Evolutionary conservation across 92 coral and sea anemone genomes (phyloP), one percentile per base, ranked within the genome.

Genomic region (Bergia sp.): DNA sequence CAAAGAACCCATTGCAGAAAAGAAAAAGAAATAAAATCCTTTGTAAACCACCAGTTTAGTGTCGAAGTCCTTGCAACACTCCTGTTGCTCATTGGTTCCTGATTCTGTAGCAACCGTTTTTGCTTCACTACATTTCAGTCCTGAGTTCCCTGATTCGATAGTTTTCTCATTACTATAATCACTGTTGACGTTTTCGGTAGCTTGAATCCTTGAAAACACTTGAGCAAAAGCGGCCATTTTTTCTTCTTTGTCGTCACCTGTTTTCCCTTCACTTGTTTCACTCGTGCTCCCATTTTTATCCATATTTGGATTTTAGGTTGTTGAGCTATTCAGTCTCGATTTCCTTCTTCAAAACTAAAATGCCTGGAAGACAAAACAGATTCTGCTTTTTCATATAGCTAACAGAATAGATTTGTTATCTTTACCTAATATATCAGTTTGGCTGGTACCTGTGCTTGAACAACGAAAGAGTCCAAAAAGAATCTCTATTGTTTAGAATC

Each of bases 1-100:
- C 79, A 96, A 76, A 7, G 98, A 91, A 37, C 99, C 99, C 3
- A 94, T 84, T 29, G 98, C 96, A 2, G 98, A 93, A 79, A 92
- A 92, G 80, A 96, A 95, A 57, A 96, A 94, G 90, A 96, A 94
- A 79, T 95, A 95, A 86, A 96, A 96, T 13, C 90, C 91, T 77
- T 96, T 96, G 90, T 92, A 93, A 45, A 93, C 90, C 36, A 96
- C 37, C 42, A 96, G 91, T 5, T 81, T 87, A 4, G 90, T 80
- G 76, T 95, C 92, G 50, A 95, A 49, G 65, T 49, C 50, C 7
- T 93, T 76, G 72, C 95, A 96, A 84, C 90, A 88, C 15, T 79
- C 45, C 64, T 49, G 42, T 61, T 72, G 37, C 76, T 90, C 88
- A 20, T 86, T 16, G 84, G 47, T 37, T 79, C 69, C 58, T 2